These are phyloP conservation scores for Scaptomyza caliginosa DNA, from an alignment of 2,888 invertebrate genomes.

Conservation along the genomic window DNA sequence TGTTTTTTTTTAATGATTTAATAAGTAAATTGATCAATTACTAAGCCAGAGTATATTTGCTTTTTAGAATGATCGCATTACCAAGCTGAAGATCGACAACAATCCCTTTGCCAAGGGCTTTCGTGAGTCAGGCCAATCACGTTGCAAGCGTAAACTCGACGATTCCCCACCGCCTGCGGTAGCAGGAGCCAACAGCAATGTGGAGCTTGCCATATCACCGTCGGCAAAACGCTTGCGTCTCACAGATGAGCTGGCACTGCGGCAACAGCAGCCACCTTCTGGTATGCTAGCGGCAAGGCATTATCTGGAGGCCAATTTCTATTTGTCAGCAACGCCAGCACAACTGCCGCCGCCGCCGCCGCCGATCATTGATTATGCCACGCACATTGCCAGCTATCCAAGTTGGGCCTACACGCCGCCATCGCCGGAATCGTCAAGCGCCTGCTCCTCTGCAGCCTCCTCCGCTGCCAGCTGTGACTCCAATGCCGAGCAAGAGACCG, in stretches of 20 bases:
- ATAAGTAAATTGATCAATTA: slow-evolving; percentile 20
- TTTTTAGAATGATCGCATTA: slow-evolving; percentile 91
- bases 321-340: slow-evolving; percentile 60
- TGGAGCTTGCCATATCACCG: slow-evolving; percentile 47
- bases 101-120: slow-evolving; percentile 97
- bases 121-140: slow-evolving; percentile 91
- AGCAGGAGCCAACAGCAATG: slow-evolving; percentile 44
- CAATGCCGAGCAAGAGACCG: slow-evolving; percentile 48
- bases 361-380: slow-evolving; percentile 65
- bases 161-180: slow-evolving; percentile 68
- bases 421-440: slow-evolving; percentile 64
- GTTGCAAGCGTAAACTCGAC: slow-evolving; percentile 87
- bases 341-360: slow-evolving; percentile 22
- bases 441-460: slow-evolving; percentile 25
- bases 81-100: slow-evolving; percentile 94
- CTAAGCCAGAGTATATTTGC: slow-evolving; percentile 58
- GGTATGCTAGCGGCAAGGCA: slow-evolving; percentile 47
- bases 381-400: slow-evolving; percentile 66
- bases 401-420: slow-evolving; percentile 72
- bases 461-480: slow-evolving; percentile 49
- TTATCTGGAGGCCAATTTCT: slow-evolving; percentile 72
- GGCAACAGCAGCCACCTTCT: slow-evolving; percentile 14
- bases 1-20: slow-evolving; percentile 44
- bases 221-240: slow-evolving; percentile 75
- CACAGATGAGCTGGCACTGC: slow-evolving; percentile 37